A percentile compares a stretch with the other conserved stretches of the same genome.
Conservation (phyloP, 2,113 vertebrate genomes). For the Bos taurus region DNA sequence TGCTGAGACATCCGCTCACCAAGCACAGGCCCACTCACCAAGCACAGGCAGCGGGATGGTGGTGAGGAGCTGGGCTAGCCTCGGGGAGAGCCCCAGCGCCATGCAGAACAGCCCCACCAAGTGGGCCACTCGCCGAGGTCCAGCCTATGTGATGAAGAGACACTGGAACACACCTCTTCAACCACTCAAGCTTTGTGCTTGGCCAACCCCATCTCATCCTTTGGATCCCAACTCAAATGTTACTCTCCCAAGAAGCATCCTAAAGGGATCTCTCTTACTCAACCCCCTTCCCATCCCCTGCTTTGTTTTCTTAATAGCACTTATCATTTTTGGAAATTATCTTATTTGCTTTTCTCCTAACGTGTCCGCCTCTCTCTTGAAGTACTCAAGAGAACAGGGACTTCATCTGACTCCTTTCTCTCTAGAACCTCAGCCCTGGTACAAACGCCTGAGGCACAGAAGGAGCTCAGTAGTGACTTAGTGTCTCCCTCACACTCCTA, state of each 20-base stretch:
- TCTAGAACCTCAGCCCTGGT: not conserved
- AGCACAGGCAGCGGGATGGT: slow-evolving; percentile 82
- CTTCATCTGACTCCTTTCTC: not conserved
- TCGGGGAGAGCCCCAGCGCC: slow-evolving; percentile 82
- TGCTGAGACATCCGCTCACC: slow-evolving; percentile 72
- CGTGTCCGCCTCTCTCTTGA: not conserved
- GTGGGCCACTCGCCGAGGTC: slow-evolving; percentile 77
- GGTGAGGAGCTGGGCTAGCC: slow-evolving; percentile 80
- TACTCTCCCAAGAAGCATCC: not conserved
- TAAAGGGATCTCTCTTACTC: not conserved
- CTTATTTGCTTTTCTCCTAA: not conserved
- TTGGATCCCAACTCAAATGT: not conserved
- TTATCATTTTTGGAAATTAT: not conserved
- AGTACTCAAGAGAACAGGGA: not conserved
- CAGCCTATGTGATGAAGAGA: slow-evolving; percentile 72
- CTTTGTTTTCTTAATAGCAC: not conserved
- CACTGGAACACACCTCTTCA: not conserved
- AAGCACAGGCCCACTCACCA: slow-evolving; percentile 81
- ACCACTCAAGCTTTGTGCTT: not conserved
- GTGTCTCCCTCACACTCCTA: not conserved
- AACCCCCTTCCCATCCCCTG: not conserved
- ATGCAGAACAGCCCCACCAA: slow-evolving; percentile 77
- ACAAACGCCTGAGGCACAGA: not conserved
- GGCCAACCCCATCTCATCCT: not conserved
- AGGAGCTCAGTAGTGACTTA: not conserved